A percentile compares a stretch with the other conserved stretches of the same genome.
Evolutionary conservation across 1,140 invertebrate genomes (phyloP).

Genomic region (Caenorhabditis brenneri): DNA sequence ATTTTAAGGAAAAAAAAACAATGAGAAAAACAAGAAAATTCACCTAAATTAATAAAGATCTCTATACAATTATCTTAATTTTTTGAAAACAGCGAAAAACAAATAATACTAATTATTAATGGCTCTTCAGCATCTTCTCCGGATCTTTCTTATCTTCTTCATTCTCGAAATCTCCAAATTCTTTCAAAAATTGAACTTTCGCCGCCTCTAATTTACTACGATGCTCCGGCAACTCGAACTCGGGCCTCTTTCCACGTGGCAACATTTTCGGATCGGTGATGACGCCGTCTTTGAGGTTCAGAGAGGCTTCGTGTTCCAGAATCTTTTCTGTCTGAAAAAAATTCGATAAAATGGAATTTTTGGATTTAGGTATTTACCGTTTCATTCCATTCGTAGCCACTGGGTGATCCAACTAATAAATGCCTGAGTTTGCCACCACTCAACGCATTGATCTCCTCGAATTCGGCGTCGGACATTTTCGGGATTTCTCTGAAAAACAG

Average conservation of each 20-base stretch:
- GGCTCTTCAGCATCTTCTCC: background rate
- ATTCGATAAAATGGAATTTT: background rate
- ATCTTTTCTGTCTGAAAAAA: slow-evolving; percentile 66
- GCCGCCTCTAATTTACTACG: background rate
- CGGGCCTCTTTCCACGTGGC: slow-evolving; percentile 50
- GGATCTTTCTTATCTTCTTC: background rate
- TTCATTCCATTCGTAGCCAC: slow-evolving; percentile 68
- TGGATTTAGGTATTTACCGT: slow-evolving; percentile 49
- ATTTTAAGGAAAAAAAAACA: background rate
- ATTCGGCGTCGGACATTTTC: slow-evolving; percentile 65
- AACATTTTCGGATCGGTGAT: slow-evolving; percentile 66
- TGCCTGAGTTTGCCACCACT: slow-evolving; percentile 65
- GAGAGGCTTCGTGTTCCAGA: slow-evolving; percentile 59
- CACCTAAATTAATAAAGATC: slow-evolving; percentile 1
- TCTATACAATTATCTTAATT: background rate
- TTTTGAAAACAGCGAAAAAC: background rate
- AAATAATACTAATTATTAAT: background rate
- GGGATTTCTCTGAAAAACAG: slow-evolving; percentile 63
- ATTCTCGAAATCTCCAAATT: background rate
- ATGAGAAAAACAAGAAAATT: background rate
- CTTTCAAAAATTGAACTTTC: slow-evolving; percentile 5
- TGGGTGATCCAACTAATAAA: slow-evolving; percentile 69
- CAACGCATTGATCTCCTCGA: slow-evolving; percentile 64
- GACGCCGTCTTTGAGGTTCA: slow-evolving; percentile 58
- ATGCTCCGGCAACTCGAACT: background rate